Evolutionary conservation across 2,888 invertebrate genomes (phyloP).

Genomic region (Oligia latruncula): DNA sequence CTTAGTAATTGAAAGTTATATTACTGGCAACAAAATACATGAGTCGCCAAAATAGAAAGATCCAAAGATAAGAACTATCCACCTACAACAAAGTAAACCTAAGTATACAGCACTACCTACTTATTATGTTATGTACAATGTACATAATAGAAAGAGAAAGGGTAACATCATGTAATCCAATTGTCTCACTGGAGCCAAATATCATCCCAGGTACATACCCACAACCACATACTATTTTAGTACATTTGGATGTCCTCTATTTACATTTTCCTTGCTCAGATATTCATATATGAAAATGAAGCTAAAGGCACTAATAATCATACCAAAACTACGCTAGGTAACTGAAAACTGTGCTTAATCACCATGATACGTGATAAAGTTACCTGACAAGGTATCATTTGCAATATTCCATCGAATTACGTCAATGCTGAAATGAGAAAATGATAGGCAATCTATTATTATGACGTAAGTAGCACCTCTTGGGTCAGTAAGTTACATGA

Average conservation of each 20-base stretch:
- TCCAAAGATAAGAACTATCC: conserved; percentile 18
- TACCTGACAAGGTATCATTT: conserved; percentile 6
- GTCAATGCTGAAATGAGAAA: conserved; percentile 34
- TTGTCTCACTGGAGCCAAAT: conserved; percentile 45
- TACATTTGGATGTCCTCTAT: conserved; percentile 13
- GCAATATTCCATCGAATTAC: conserved; percentile 29
- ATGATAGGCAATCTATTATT: conserved; percentile 35
- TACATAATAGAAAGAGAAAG: conserved; percentile 32
- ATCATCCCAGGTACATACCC: conserved; percentile 20
- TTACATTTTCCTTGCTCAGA: conserved; percentile 7
- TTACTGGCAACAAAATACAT: neutral
- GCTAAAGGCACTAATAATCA: neutral
- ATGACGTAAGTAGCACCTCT: conserved; percentile 20
- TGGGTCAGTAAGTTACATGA: conserved; percentile 30
- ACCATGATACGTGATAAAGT: conserved; percentile 28
- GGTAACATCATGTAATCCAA: conserved; percentile 43
- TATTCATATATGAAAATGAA: conserved; percentile 31
- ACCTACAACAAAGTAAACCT: conserved; percentile 1
- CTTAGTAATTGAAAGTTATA: conserved; percentile 15
- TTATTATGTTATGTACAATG: conserved; percentile 34
- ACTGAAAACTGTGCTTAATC: conserved; percentile 26
- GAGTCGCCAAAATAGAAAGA: conserved; percentile 16
- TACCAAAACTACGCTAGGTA: conserved; percentile 2
- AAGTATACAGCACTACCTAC: conserved; percentile 16
- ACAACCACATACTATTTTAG: neutral